A percentile compares a stretch with the other conserved stretches of the same genome.
These are phyloP conservation scores for Scophthalmus maximus DNA, from an alignment of 2,113 vertebrate genomes.

Conservation along the genomic window DNA sequence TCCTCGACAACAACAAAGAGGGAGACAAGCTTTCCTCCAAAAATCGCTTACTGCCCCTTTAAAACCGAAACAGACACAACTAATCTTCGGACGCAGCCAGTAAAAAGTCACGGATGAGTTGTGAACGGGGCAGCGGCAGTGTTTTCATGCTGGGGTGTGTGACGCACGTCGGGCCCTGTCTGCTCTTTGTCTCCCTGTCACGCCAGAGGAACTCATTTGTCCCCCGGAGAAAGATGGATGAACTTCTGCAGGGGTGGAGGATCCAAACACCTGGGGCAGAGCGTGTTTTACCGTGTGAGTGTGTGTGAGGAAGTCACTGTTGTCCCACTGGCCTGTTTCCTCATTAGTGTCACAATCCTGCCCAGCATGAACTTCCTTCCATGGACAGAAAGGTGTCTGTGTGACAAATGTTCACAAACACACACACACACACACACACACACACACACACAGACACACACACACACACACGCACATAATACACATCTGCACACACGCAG, in stretches of 20 bases:
- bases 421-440: slow-evolving; percentile 6
- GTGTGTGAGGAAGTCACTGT: slow-evolving; percentile 55
- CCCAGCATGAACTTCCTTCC: slow-evolving; percentile 52
- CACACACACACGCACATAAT: not conserved
- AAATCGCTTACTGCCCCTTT: too few relatives aligned
- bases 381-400: slow-evolving; percentile 36
- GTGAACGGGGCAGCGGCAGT: slow-evolving; percentile 23
- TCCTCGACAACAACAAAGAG: too few relatives aligned
- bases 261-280: slow-evolving; percentile 32
- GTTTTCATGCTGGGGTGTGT: slow-evolving; percentile 44
- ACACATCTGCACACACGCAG: too few relatives aligned
- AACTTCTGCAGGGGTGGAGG: slow-evolving; percentile 7
- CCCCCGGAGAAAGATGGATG: slow-evolving; percentile 48
- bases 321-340: slow-evolving; percentile 57
- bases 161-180: slow-evolving; percentile 53
- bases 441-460: slow-evolving; percentile 6
- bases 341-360: slow-evolving; percentile 56
- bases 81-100: not conserved
- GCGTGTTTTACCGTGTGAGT: not conserved
- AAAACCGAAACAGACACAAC: too few relatives aligned
- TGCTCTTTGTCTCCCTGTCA: slow-evolving; percentile 69
- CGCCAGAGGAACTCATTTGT: slow-evolving; percentile 61
- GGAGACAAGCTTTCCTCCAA: too few relatives aligned
- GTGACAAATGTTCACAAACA: slow-evolving; percentile 29
- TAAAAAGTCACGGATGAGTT: slow-evolving; percentile 14